Evolutionary conservation across 2,113 vertebrate genomes (phyloP), one percentile per base, ranked within the genome.

Genomic region (Lota lota): DNA sequence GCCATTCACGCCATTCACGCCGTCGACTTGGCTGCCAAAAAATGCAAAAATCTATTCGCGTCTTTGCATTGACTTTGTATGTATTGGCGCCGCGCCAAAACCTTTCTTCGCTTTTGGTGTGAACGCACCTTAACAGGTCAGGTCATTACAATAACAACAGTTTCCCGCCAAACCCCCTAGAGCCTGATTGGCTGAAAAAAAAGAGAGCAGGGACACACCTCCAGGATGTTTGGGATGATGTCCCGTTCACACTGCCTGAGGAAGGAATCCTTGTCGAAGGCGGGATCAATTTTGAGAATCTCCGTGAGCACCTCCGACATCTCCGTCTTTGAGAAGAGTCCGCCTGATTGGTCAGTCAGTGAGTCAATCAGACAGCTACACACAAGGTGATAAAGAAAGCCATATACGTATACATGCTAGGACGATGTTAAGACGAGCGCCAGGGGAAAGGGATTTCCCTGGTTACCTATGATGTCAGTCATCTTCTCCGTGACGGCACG

Each of bases 241-340:
- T 99, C 96, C 0, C 17, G 53, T 82, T 99, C 94, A 0, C 97
- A 99, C 36, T 95, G 95, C 76, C 92, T 93, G 28, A 99, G 88
- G 82, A 99, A 99, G 0, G 85, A 90, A 58, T 99, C 96, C 80
- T 96, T 98, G 83, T 99, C 96, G 1, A 99, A 99, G 71, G 86
- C 88, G 0, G 95, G 97, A 80, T 99, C 97, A 57, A 91, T 94
- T 22, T 90, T 93, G 47, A 99, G 88, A 79, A 99, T 97, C 90
- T 98, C 97, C 0, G 97, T 99, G 58, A 99, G 82, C 0, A 99
- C 97, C 72, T 98, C 95, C 0, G 97, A 99, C 97, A 99, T 95
- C 66, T 99, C 97, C 0, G 97, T 99, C 89, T 98, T 99, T 0
- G 96, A 98, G 87, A 99, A 99, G 57, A 99, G 79, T 0, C 96